phyloP scores from a whole-genome alignment of 1,140 invertebrate species.

The Apis dorsata region DNA sequence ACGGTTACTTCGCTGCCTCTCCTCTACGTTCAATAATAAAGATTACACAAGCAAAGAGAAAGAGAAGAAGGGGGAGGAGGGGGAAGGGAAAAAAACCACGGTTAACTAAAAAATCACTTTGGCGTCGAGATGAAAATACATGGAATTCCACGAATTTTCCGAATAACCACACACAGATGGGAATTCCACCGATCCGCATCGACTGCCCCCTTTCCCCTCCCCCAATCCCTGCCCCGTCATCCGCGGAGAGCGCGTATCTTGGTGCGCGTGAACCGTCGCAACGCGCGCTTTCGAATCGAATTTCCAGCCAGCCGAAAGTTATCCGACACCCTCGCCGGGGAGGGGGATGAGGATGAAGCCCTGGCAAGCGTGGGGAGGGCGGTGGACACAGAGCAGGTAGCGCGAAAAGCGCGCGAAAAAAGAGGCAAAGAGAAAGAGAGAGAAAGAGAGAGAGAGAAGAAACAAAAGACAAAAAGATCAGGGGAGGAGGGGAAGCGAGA shows the following conservation, averaged over 20 bases:
- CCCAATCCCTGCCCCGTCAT: constrained; percentile 1
- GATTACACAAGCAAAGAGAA: too few relatives aligned
- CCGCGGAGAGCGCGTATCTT: constrained; percentile 41
- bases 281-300: constrained; percentile 44
- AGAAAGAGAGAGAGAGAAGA: not conserved
- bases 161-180: not conserved
- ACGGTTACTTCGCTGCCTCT: too few relatives aligned
- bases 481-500: not conserved
- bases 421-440: not conserved
- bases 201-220: not conserved
- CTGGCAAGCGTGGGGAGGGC: too few relatives aligned
- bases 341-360: not conserved
- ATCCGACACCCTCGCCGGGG: constrained; percentile 45
- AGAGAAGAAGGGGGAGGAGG: not conserved
- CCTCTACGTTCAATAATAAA: too few relatives aligned
- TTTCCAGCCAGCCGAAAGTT: constrained; percentile 56
- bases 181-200: not conserved
- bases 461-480: not conserved
- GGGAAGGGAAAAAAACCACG: too few relatives aligned
- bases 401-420: not conserved
- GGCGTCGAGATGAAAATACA: not conserved
- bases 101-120: not conserved
- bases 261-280: constrained; percentile 14
- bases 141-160: not conserved
- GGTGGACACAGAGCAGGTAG: not conserved